Evolutionary conservation across 2,797 vertebrate genomes (phyloP).

Genomic region (Ceyx erithaca): DNA sequence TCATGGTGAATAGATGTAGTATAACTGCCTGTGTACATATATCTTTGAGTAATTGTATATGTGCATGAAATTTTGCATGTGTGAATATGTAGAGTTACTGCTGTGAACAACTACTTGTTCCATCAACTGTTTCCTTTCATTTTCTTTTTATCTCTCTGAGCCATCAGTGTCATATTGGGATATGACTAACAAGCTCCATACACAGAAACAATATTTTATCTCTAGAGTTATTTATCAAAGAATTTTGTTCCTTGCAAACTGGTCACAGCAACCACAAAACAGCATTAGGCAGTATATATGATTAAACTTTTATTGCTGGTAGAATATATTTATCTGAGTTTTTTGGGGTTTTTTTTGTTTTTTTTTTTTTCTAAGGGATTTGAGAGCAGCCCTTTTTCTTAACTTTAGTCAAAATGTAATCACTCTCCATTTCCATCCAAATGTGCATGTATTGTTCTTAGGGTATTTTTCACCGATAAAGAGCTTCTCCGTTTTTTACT

Average conservation of each 20-base stretch:
- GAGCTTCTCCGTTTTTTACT: not conserved
- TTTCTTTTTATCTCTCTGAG: constrained; percentile 28
- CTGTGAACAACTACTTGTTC: constrained; percentile 30
- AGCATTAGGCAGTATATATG: not conserved
- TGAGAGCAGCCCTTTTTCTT: not conserved
- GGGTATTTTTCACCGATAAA: constrained; percentile 45
- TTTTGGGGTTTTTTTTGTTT: not conserved
- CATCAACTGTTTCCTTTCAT: constrained; percentile 10
- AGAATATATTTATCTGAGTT: constrained; percentile 17
- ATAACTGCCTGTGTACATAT: not conserved
- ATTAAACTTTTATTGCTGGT: constrained; percentile 37
- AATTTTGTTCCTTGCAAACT: constrained; percentile 11
- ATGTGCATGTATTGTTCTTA: constrained; percentile 38
- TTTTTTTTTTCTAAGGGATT: not conserved
- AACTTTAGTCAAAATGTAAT: constrained; percentile 19
- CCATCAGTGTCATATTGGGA: constrained; percentile 24
- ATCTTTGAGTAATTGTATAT: not conserved
- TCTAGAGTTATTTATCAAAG: constrained; percentile 43
- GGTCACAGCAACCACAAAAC: not conserved
- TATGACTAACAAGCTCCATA: constrained; percentile 53
- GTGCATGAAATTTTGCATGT: not conserved
- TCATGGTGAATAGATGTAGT: not conserved
- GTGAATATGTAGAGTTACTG: not conserved
- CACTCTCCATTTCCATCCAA: constrained; percentile 2
- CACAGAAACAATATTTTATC: constrained; percentile 22